phyloP scores from a whole-genome alignment of 2,797 vertebrate genomes.

The Lemur catta region DNA sequence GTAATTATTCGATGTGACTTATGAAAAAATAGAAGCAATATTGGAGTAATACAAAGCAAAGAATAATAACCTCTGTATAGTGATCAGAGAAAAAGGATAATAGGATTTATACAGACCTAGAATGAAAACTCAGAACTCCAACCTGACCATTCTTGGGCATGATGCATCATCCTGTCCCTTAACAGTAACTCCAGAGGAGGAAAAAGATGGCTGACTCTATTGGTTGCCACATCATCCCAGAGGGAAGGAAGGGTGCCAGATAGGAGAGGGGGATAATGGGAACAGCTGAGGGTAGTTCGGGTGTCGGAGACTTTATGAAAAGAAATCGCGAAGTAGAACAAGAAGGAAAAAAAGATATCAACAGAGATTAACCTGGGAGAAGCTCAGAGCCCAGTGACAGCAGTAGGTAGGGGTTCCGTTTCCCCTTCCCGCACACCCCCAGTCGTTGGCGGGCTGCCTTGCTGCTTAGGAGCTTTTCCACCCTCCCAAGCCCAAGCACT shows the following conservation, averaged over 20 bases:
- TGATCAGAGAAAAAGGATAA: not conserved
- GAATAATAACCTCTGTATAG: not conserved
- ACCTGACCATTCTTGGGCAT: not conserved
- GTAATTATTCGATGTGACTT: not conserved
- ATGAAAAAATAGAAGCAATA: not conserved
- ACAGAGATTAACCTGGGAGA: not conserved
- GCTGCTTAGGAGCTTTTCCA: not conserved
- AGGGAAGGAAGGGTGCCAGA: not conserved
- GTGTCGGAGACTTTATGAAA: not conserved
- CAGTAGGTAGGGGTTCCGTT: not conserved
- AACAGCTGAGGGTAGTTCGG: not conserved
- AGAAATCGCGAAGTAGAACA: not conserved
- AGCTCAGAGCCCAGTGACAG: not conserved
- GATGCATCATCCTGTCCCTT: not conserved
- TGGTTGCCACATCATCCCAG: not conserved
- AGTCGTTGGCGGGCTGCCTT: no score
- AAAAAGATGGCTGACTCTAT: not conserved
- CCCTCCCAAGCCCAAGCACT: not conserved
- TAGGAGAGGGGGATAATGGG: no score
- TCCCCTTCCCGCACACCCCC: no score
- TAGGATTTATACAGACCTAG: not conserved
- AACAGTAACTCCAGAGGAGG: not conserved
- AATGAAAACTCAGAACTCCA: not conserved
- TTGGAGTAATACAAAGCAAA: not conserved
- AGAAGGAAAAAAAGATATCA: not conserved